Evolutionary conservation across 2,113 vertebrate species (phyloP).

Genomic region (cat (Felis catus)): F.catus_Fca126_mat1.0 CM031413.1:41501001-41501500

Average conservation of each 20-base stretch:
- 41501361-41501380: background rate
- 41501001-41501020: background rate
- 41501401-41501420: background rate
- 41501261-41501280: background rate
- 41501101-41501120: background rate
- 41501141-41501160: background rate
- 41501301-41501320: background rate
- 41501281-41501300: background rate
- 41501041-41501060: background rate
- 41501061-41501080: background rate
- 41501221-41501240: background rate
- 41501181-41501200: background rate
- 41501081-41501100: background rate
- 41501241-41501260: background rate
- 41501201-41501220: background rate
- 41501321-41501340: background rate
- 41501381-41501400: background rate
- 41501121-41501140: background rate
- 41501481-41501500: background rate
- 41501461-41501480: background rate
- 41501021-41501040: background rate
- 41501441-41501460: background rate
- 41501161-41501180: background rate
- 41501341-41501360: background rate
- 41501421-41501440: background rate